phyloP scores from a whole-genome alignment of 2,113 vertebrate species.

The Panurus biarmicus region DNA sequence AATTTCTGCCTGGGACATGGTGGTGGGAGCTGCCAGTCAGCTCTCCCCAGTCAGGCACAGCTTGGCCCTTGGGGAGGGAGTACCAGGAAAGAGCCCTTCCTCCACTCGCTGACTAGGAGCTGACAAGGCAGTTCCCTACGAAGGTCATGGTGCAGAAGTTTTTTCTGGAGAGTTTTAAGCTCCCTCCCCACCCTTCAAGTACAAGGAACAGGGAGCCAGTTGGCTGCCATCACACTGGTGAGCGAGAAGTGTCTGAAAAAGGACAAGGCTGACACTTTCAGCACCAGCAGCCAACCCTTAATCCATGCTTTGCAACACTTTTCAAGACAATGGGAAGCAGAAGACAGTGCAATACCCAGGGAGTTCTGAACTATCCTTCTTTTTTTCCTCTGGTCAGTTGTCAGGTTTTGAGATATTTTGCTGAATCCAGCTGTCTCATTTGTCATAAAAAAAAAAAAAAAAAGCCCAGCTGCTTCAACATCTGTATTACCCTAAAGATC shows the following conservation, averaged over 20 bases:
- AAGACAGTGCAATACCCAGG: fast-evolving
- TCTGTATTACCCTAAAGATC: not conserved
- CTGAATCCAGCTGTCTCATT: not conserved
- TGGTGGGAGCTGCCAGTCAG: not conserved
- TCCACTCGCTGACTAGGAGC: not conserved
- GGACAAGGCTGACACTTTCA: not conserved
- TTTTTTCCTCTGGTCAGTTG: not conserved
- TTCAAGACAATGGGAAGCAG: not conserved
- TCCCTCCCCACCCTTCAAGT: not conserved
- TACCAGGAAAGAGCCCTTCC: not conserved
- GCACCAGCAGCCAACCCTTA: not conserved
- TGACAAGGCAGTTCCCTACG: not conserved
- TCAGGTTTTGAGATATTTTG: not conserved
- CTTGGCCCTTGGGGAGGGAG: not conserved
- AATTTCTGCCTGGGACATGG: fast-evolving
- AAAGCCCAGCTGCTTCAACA: not conserved
- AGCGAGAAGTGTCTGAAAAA: not conserved
- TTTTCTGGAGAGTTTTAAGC: not conserved
- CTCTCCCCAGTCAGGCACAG: fast-evolving
- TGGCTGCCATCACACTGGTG: not conserved
- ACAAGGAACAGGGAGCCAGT: not conserved
- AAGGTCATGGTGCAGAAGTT: not conserved
- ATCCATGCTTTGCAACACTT: fast-evolving
- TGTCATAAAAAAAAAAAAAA: not conserved
- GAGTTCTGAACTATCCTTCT: not conserved